A percentile compares a stretch with the other conserved stretches of the same genome.
phyloP scores from a whole-genome alignment of 2,113 vertebrate species.

The Atractosteus spatula region DNA sequence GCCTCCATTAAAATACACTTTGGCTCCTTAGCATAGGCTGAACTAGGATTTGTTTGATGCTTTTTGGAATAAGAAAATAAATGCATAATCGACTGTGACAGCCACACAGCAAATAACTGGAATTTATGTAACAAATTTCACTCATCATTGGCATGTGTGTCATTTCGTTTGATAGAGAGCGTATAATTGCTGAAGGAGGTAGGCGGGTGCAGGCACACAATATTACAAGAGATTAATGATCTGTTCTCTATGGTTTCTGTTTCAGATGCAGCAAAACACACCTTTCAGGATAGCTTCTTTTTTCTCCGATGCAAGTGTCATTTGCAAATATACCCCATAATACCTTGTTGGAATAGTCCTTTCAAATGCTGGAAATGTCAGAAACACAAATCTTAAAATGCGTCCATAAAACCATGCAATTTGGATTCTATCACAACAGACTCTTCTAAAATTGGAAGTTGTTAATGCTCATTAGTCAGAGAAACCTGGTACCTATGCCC shows the following conservation, averaged over 20 bases:
- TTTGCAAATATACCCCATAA: background rate
- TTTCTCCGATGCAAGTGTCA: background rate
- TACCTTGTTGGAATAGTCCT: no score
- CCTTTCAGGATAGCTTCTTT: background rate
- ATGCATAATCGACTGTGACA: background rate
- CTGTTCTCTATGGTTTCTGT: background rate
- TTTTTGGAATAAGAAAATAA: background rate
- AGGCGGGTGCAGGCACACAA: background rate
- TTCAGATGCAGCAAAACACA: background rate
- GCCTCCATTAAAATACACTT: no score
- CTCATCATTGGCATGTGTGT: conserved; percentile 3
- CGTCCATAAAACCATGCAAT: no score
- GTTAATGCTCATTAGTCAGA: no score
- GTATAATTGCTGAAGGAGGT: background rate
- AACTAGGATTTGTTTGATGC: background rate
- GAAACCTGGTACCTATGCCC: no score
- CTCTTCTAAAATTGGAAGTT: no score
- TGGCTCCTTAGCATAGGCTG: no score
- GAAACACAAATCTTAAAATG: no score
- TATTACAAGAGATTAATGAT: no score
- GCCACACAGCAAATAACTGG: background rate
- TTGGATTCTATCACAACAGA: no score
- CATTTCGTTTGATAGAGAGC: background rate
- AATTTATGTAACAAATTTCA: conserved; percentile 6
- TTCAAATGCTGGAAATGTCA: no score